Base-by-base conservation (phyloP, 2,888 invertebrate species). In the Dicyrtomina minuta region DNA sequence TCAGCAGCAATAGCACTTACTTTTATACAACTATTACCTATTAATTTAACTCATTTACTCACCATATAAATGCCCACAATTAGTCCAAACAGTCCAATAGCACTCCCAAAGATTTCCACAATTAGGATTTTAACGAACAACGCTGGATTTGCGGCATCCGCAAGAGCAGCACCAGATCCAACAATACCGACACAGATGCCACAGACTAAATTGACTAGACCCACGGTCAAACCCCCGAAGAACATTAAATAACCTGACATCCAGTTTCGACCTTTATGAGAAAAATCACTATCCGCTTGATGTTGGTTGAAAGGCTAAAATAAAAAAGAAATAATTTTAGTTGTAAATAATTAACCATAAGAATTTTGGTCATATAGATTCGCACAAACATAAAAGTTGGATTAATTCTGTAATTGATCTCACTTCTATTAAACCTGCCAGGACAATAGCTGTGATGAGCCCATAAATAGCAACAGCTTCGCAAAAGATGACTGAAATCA, bases 391-490 rank as follows among this genome's bases (percentile, higher is more conserved):
- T 43, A 22, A 43, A 24, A 20, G 20, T 3, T 12, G 3, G n/a
- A 12, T 4, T 46, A 12, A 46, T 17, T 46, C 46, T 6, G 20
- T 46, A 6, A 46, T 46, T 12, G n/a, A 46, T 13, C 55, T 81
- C 79, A 84, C 83, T 74, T 89, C 89, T 79, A 93, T 84, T 82
- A 89, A 87, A 77, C 94, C 94, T 51, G 93, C 92, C 72, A 99
- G 86, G 46, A 99, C 96, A 81, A 99, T 98, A 58, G 99, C 97
- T 80, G 97, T 96, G 80, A 99, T 99, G 75, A 99, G 87, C 33
- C 99, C 99, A 83, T 99, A 99, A 84, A 99, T 99, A 75, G 99
- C 99, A 3, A 99, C 99, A 76, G 99, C 99, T 85, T 99, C 99
- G 82, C 99, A 99, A 86, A 99, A 99, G 83, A 99, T 99, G 79